phyloP scores from a whole-genome alignment of 2,888 invertebrate genomes.

The Pycnomerus fuliginosus region DNA sequence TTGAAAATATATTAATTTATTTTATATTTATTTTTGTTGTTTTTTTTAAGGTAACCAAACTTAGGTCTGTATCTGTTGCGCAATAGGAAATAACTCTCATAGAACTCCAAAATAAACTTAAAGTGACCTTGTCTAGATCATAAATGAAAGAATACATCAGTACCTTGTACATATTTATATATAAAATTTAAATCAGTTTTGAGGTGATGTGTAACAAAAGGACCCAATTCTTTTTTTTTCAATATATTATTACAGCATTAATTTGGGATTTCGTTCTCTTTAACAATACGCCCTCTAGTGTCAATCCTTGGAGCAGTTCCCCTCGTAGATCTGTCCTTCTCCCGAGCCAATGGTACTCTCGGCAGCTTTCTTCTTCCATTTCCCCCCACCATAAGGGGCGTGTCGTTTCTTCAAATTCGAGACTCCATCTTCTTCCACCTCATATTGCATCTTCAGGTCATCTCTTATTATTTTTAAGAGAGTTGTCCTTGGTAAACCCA shows the following conservation, averaged over 20 bases:
- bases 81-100: conserved; percentile 25
- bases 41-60: conserved; percentile 42
- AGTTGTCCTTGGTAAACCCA: conserved; percentile 51
- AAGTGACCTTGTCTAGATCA: conserved; percentile 53
- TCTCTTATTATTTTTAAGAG: conserved; percentile 50
- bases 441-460: conserved; percentile 46
- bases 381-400: conserved; percentile 36
- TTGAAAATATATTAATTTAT: conserved; percentile 50
- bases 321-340: conserved; percentile 1
- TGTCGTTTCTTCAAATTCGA: conserved; percentile 32
- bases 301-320: too few relatives aligned
- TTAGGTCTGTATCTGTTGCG: conserved; percentile 30
- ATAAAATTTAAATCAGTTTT: conserved; percentile 41
- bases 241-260: conserved; percentile 40
- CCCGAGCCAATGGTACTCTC: background rate
- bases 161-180: conserved; percentile 51
- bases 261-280: background rate
- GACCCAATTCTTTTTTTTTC: conserved; percentile 43
- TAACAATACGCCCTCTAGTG: background rate
- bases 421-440: conserved; percentile 33
- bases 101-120: conserved; percentile 46
- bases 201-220: conserved; percentile 49
- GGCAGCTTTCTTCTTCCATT: conserved; percentile 30
- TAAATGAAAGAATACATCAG: conserved; percentile 45
- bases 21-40: conserved; percentile 44